Evolutionary conservation across 2,113 vertebrate genomes (phyloP), one percentile per base, ranked within the genome.

Genomic region (Paramormyrops kingsleyae): DNA sequence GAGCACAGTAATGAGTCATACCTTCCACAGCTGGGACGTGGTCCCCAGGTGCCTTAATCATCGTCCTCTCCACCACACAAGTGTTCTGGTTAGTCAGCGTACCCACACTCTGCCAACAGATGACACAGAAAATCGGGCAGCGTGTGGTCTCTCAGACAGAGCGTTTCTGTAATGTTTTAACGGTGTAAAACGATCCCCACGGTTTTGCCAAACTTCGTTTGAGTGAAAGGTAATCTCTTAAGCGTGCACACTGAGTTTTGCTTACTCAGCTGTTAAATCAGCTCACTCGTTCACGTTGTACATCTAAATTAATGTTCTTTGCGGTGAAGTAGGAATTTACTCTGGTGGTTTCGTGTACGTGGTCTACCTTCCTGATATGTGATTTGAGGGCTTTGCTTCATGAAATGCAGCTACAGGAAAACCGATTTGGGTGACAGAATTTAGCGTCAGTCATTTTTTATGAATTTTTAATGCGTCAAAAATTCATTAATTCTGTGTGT

Each of bases 71-170:
- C 42, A 77, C 49, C 19, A n/a, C 31, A 17, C 31, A 12, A 56
- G 17, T 31, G 5, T 42, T 49, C 15, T 53, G 47, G 53, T 35
- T 88, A 74, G 80, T 89, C 44, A 90, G 52, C 56, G 10, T 39
- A 84, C 31, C 59, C 21, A 88, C 27, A 83, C 50, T n/a, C 87
- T 83, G 12, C 70, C 31, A 39, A 56, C 70, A 84, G 87, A 90
- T 88, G 50, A 86, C 24, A 17, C 12, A 50, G 52, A 59, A 88
- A 35, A 88, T 13, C 1, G 1, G 6, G 4, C 70, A 15, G 44
- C 27, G 17, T 8, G 49, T 27, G 2, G 4, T 21, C 59, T 77
- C 17, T 24, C 46, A n/a, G 44, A 74, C 44, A 7, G 27, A 17
- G 46, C 5, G 7, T 83, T 80, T 49, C 19, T 52, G 47, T 56